Base-by-base conservation (phyloP, 2,797 vertebrate genomes). In the Florisuga fusca region DNA sequence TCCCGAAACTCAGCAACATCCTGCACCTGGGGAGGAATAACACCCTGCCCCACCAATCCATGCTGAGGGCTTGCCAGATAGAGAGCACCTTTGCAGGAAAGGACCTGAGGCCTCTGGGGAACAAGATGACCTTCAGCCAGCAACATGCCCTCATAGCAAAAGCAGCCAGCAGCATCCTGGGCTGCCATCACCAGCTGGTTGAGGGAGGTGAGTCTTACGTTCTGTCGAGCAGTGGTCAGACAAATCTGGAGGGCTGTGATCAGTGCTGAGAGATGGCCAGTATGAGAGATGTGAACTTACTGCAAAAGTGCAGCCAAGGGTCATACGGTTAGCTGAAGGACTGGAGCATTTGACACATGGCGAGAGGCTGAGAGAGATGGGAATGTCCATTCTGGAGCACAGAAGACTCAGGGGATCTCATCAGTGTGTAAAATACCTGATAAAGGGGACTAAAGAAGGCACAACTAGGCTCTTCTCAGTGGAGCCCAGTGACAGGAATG, bases 201-300 rank as follows among this genome's bases (percentile, higher is more conserved):
- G 51, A 29, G 33, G 51, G 14, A 77, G 31, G 33, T 31, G 58
- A 31, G 15, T 33, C 26, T 53, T 46, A 8, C 19, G 54, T 31
- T 58, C 59, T 41, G 19, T 15, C 33, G 85, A 31, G 74, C 78
- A 14, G 59, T 5, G 27, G 38, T 21, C 38, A 38, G 51, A 11
- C 18, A 10, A 9, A 9, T 12, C 34, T 29, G 51, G n/a, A 68
- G 69, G 27, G n/a, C 76, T 41, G 23, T 41, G 43, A 15, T 27
- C 15, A 7, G n/a, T 31, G 20, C 43, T n/a, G 23, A 48, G 41
- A 15, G 41, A 15, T 22, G 45, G 33, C 6, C 41, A 25, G 27
- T 3, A 8, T 1, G 0, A 25, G 16, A 27, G 21, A 31, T 1
- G 0, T 23, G 26, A 27, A 3, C 51, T 58, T 59, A 7, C 3